Conservation (phyloP, 2,797 vertebrate species). For the Nannoperca obscura region DNA sequence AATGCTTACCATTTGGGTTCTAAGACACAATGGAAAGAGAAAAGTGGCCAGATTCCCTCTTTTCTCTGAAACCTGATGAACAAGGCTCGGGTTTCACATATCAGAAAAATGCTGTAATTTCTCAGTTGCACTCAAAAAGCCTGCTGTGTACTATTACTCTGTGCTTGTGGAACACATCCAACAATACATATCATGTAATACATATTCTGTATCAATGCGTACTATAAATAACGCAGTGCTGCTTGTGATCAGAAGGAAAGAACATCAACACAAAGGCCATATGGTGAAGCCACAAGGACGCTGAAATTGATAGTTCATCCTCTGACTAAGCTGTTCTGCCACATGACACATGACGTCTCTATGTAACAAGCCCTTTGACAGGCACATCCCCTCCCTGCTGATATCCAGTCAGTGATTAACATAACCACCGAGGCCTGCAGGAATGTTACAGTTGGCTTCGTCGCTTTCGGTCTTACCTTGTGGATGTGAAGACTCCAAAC, state of each 20-base stretch:
- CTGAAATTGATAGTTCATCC: conserved; percentile 39
- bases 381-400: conserved; percentile 41
- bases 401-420: conserved; percentile 50
- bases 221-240: background rate
- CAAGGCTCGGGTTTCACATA: background rate
- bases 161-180: background rate
- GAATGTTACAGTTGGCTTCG: conserved; percentile 63
- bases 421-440: conserved; percentile 46
- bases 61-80: background rate
- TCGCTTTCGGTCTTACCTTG: conserved; percentile 87
- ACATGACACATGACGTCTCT: conserved; percentile 47
- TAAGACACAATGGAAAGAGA: background rate
- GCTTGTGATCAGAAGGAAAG: conserved; percentile 12
- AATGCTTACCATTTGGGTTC: background rate
- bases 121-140: background rate
- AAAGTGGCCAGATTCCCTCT: background rate
- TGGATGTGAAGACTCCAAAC: conserved; percentile 97
- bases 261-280: conserved; percentile 35
- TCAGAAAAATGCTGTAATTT: conserved; percentile 15
- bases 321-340: conserved; percentile 21
- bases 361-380: conserved; percentile 28
- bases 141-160: background rate
- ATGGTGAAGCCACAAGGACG: conserved; percentile 23
- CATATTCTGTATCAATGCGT: background rate
- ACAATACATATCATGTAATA: background rate